Conservation (phyloP, 1,140 invertebrate genomes). For the Ceratina calcarata region DNA sequence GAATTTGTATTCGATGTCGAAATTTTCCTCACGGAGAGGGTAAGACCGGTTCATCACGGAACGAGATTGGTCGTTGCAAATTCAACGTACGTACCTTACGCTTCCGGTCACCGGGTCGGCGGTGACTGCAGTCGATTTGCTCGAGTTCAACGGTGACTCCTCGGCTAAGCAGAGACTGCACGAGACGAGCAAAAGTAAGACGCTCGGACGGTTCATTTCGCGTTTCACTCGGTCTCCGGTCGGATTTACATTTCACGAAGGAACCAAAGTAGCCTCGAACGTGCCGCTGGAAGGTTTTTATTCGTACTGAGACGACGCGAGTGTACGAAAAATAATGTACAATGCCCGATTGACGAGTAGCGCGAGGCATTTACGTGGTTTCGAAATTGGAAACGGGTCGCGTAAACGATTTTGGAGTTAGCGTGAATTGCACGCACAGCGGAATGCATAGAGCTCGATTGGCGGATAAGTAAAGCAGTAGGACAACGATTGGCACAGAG, state of each 20-base stretch:
- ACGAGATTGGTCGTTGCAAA: neutral
- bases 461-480: neutral
- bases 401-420: slow-evolving; percentile 5
- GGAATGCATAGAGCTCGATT: slow-evolving; percentile 8
- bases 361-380: neutral
- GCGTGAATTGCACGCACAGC: slow-evolving; percentile 40
- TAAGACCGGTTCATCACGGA: neutral
- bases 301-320: slow-evolving; percentile 25
- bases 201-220: slow-evolving; percentile 27
- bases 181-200: neutral
- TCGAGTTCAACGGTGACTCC: slow-evolving; percentile 70
- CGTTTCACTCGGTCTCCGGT: neutral
- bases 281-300: slow-evolving; percentile 15
- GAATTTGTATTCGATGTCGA: neutral
- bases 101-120: slow-evolving; percentile 76
- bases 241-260: slow-evolving; percentile 12
- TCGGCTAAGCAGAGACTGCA: slow-evolving; percentile 38
- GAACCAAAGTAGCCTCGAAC: neutral
- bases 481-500: neutral
- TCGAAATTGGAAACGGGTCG: slow-evolving; percentile 29
- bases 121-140: slow-evolving; percentile 80
- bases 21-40: neutral
- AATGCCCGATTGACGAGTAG: neutral
- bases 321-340: slow-evolving; percentile 16
- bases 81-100: slow-evolving; percentile 74